phyloP scores from a whole-genome alignment of 35 echinoderm and acorn worm species.

The Apostichopus parvimensis region DNA sequence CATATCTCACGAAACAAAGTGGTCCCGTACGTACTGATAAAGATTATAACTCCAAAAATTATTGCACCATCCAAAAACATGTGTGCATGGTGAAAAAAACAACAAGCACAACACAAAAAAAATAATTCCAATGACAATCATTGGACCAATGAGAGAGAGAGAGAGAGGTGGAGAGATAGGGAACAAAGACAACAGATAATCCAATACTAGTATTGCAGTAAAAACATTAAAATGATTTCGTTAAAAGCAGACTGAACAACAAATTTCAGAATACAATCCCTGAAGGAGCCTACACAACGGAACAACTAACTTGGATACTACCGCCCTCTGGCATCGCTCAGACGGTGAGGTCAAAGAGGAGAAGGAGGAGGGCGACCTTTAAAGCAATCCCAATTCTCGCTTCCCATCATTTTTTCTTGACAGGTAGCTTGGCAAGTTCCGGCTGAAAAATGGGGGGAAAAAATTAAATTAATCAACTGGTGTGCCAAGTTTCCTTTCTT shows the following conservation, averaged over 20 bases:
- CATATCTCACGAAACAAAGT: background rate
- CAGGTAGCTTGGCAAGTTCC: background rate
- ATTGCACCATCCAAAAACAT: background rate
- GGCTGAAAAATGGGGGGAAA: background rate
- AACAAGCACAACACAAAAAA: conserved; percentile 16
- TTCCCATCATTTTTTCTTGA: conserved; percentile 21
- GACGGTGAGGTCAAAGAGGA: background rate
- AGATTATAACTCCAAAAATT: background rate
- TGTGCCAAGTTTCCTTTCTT: no score
- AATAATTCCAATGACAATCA: background rate
- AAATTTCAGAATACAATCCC: conserved; percentile 19
- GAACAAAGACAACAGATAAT: background rate
- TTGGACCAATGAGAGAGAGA: background rate
- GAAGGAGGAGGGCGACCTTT: background rate
- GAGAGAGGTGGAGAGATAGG: background rate
- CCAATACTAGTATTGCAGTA: conserved; percentile 21
- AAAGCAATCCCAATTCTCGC: background rate
- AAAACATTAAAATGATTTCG: background rate
- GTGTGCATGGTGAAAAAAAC: background rate
- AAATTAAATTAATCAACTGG: background rate
- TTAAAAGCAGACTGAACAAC: conserved; percentile 32
- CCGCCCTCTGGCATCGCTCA: background rate
- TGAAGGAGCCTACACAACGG: conserved; percentile 28
- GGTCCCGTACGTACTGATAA: background rate
- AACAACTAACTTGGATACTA: conserved; percentile 32